Base-by-base conservation (phyloP, 2,113 vertebrate genomes). In the Leptocoma aspasia region DNA sequence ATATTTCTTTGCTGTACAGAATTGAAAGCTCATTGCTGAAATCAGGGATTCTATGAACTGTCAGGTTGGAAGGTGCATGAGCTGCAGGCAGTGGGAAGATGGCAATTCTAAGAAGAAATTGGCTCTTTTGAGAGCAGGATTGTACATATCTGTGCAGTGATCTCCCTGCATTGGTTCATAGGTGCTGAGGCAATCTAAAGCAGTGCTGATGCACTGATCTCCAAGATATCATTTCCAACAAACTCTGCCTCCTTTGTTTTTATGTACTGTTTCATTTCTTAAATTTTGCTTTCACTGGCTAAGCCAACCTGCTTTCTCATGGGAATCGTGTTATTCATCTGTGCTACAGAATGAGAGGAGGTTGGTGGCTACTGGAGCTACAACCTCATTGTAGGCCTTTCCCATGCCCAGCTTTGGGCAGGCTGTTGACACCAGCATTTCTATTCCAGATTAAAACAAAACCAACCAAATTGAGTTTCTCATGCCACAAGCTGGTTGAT, bases 11-110 rank as follows among this genome's bases (percentile, higher is more conserved):
- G 95, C 96, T 97, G 87, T 96, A 92, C 93, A 97, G 96, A 98
- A 97, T 90, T 96, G 96, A 97, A 97, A 98, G 96, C 95, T 97
- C 95, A 94, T 97, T 98, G 96, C 96, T 97, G 95, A 96, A 97
- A 98, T 98, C 98, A 98, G 98, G 98, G 98, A 98, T 98, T 97
- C 95, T 96, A 94, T 94, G 96, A 97, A 97, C 95, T 96, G 77
- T 96, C 92, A 95, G 97, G 95, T 95, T 96, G 91, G 93, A 90
- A 97, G 69, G 95, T 95, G 59, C 90, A 89, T 93, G 96, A 97
- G 91, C 94, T 95, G 96, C 96, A 97, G 96, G 96, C 95, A 96
- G 89, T 97, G 95, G 87, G 95, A 95, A 95, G 91, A 95, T 95
- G 91, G 89, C 92, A 68, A 77, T 97, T 97, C 95, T 94, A 96